A percentile compares a stretch with the other conserved stretches of the same genome.
Evolutionary conservation across 2,113 vertebrate genomes (phyloP).

Genomic region (Menidia beryllina): DNA sequence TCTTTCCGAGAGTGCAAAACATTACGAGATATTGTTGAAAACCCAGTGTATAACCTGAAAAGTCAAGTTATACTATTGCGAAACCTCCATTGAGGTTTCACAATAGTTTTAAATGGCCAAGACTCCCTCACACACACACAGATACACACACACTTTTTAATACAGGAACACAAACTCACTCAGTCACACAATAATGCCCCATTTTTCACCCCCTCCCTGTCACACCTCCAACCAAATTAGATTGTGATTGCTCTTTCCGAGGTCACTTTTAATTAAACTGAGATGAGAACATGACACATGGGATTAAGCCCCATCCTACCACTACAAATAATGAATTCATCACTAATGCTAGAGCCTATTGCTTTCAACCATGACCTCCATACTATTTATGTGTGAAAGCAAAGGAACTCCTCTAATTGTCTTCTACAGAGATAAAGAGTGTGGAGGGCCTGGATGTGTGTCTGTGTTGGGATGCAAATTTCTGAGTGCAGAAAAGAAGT

Average conservation of each 20-base stretch:
- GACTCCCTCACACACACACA: background rate
- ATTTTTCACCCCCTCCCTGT: constrained; percentile 54
- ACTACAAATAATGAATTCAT: constrained; percentile 76
- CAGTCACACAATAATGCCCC: constrained; percentile 50
- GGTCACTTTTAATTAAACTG: constrained; percentile 83
- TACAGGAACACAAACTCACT: constrained; percentile 25
- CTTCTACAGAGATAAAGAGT: constrained; percentile 44
- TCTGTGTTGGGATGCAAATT: background rate
- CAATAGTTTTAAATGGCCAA: constrained; percentile 10
- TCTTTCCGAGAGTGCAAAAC: background rate
- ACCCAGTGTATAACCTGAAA: background rate
- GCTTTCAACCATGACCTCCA: constrained; percentile 74
- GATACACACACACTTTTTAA: constrained; percentile 4
- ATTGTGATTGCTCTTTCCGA: constrained; percentile 80
- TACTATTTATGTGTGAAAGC: constrained; percentile 68
- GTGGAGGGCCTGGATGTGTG: background rate
- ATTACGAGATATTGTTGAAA: constrained; percentile 4
- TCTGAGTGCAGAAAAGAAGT: background rate
- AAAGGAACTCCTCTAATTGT: constrained; percentile 65
- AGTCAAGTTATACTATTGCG: too few relatives aligned
- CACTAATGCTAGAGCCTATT: constrained; percentile 64
- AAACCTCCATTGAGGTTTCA: constrained; percentile 9
- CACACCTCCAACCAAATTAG: constrained; percentile 74
- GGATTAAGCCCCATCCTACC: constrained; percentile 76
- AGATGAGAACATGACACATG: constrained; percentile 77